Base-by-base conservation (phyloP, 92 coral and sea anemone genomes). In the Heteractis magnifica region DNA sequence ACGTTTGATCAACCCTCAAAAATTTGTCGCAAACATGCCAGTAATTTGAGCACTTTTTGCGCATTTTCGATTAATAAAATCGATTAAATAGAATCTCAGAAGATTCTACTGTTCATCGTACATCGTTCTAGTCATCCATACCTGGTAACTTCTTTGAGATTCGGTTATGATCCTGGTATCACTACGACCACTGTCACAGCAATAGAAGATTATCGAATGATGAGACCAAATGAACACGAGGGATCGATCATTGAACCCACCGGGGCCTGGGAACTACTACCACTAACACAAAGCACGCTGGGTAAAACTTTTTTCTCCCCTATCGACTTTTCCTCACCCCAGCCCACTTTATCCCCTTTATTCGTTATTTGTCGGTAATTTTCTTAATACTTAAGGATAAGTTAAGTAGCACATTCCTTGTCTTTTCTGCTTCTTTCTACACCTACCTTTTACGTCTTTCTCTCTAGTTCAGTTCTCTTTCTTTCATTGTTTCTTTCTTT, bases 181-280 rank as follows among this genome's bases (percentile, higher is more conserved):
- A 19, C 62, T 51, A 56, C 52, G 84, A 81, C 75, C 21, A 81
- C 56, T 65, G 83, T 80, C 83, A 80, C 83, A 80, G 71, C 83
- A 80, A 80, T 59, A 70, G 84, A 68, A 60, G 6, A 68, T 50
- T 68, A 12, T 19, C 41, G 73, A 13, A 44, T 79, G 12, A 8
- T 71, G 75, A 62, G 71, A 52, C 52, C 56, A 51, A 81, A 81
- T 68, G 84, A 81, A 51, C 84, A 81, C 84, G 84, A 81, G 84
- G 84, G 77, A 81, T 5, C 52, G 52, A 6, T 13, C 3, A 10
- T 58, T 20, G 51, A 7, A 51, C 52, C 49, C 16, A 12, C 5
- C 18, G 75, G 10, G 56, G 79, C 75, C 76, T 84, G 75, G 81
- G 65, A 5, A 21, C 77, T 13, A 65, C n/a, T 48, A 52, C 15